phyloP scores from a whole-genome alignment of 2,113 vertebrate species.

The Scartelaos histophorus region DNA sequence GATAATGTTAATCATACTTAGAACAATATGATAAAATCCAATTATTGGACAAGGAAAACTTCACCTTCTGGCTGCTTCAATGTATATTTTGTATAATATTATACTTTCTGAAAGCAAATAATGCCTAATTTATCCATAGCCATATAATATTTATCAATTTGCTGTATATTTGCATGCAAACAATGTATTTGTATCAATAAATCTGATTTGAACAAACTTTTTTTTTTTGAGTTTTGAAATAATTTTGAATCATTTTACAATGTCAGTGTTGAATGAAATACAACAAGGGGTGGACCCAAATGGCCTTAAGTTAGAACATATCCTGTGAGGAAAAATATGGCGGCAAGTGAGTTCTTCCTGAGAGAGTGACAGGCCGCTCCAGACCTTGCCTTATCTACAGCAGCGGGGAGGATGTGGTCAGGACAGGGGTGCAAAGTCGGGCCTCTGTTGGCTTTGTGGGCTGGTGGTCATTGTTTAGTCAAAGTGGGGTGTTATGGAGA shows the following conservation, averaged over 20 bases:
- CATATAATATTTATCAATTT: not conserved
- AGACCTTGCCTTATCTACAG: conserved; percentile 72
- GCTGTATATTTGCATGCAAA: not conserved
- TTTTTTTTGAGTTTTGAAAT: not conserved
- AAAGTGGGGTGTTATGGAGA: conserved; percentile 45
- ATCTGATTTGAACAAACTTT: not conserved
- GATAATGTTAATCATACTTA: not conserved
- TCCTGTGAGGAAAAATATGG: conserved; percentile 72
- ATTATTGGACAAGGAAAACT: not conserved
- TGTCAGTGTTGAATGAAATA: conserved; percentile 48
- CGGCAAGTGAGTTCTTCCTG: conserved; percentile 70
- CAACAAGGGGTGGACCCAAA: conserved; percentile 30
- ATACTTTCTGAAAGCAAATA: not conserved
- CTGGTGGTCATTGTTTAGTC: conserved; percentile 67
- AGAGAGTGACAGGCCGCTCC: conserved; percentile 45
- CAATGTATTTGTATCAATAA: not conserved
- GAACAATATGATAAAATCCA: not conserved
- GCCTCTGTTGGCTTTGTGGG: conserved; percentile 59
- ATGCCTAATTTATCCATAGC: not conserved
- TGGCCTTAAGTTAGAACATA: conserved; percentile 58
- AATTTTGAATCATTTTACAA: conserved; percentile 28
- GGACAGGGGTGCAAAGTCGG: conserved; percentile 57
- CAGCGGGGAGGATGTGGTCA: conserved; percentile 81
- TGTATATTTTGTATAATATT: conserved; percentile 4
- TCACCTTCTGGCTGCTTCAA: not conserved